phyloP scores from a whole-genome alignment of 2,888 invertebrate genomes.

The Eupithecia vulgata region DNA sequence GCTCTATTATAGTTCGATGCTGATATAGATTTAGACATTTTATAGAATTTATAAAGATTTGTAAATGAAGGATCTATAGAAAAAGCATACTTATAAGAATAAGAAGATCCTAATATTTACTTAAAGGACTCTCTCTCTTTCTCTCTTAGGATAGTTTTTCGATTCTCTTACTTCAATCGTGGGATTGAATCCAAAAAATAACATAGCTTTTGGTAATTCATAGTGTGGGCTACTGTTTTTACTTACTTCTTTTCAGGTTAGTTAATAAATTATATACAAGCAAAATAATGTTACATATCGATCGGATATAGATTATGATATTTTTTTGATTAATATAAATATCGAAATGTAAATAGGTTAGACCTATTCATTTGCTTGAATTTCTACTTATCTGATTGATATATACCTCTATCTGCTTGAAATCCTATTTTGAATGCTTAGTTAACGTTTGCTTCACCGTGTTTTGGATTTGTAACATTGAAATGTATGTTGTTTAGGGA shows the following conservation, averaged over 20 bases:
- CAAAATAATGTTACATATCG: neutral
- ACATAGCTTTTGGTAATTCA: neutral
- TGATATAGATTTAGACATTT: constrained; percentile 32
- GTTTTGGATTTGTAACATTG: neutral
- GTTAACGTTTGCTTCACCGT: neutral
- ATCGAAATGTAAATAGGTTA: constrained; percentile 14
- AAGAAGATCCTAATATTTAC: neutral
- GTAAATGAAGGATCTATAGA: constrained; percentile 8
- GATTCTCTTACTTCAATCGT: constrained; percentile 9
- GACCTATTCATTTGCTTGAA: neutral
- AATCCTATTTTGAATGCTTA: neutral
- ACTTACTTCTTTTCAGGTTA: no score
- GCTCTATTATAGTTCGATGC: constrained; percentile 55
- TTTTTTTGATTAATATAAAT: constrained; percentile 10
- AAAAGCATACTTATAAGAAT: constrained; percentile 4
- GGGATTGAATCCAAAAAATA: neutral
- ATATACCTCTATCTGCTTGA: neutral
- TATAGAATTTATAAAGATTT: constrained; percentile 12
- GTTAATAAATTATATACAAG: neutral
- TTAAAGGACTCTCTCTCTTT: constrained; percentile 1
- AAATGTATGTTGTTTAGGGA: neutral
- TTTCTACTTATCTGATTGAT: neutral
- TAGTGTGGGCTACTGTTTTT: neutral
- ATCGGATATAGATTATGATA: neutral
- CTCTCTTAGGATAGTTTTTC: constrained; percentile 2